Percentiles rank a stretch among this genome's conserved stretches.
These are phyloP conservation scores for Pteruthius melanotis DNA, from an alignment of 2,113 vertebrate genomes.

Conservation along the genomic window DNA sequence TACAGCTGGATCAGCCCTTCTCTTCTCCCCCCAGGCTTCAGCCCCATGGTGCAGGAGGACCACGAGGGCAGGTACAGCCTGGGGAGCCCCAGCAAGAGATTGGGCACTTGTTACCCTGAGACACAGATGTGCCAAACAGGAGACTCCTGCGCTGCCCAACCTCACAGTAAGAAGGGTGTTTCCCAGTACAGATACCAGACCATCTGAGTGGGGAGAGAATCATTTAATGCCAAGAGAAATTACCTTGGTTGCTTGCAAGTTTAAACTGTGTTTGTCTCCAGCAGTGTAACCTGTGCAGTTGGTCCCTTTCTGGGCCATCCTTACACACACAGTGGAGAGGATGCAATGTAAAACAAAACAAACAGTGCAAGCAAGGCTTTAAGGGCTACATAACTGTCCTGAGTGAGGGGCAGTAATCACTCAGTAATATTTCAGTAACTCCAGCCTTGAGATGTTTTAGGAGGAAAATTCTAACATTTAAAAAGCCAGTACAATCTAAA, in stretches of 20 bases:
- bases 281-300: background rate
- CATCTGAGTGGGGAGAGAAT: background rate
- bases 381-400: background rate
- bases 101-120: background rate
- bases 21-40: background rate
- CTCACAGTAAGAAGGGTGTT: rapidly evolving
- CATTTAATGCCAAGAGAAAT: background rate
- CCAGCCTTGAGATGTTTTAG: background rate
- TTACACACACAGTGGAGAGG: background rate
- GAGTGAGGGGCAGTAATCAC: background rate
- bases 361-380: background rate
- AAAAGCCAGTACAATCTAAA: background rate
- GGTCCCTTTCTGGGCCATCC: background rate
- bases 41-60: background rate
- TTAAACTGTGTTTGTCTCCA: background rate
- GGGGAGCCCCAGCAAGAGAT: background rate
- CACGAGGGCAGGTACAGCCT: background rate
- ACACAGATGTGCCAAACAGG: background rate
- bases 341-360: background rate
- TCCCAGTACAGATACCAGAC: background rate
- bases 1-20: background rate
- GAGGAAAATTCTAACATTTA: background rate
- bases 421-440: background rate
- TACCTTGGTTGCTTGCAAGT: background rate
- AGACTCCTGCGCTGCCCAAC: background rate